These are phyloP conservation scores for Cryptomyrus ogoouensis DNA, from an alignment of 2,113 vertebrate species.

Conservation along the genomic window DNA sequence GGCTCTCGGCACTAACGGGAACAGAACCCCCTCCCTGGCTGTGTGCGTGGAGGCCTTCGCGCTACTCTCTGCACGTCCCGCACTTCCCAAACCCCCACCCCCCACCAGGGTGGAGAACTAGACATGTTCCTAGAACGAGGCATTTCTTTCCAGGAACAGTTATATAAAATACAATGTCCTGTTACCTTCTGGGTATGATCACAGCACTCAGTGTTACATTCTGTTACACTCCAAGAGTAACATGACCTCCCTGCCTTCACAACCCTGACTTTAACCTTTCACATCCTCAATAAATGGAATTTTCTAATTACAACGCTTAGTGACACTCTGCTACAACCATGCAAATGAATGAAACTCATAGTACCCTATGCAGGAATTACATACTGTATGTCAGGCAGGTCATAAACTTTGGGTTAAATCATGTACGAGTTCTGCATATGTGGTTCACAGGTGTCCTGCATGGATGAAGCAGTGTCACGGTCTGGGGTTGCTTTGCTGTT, in stretches of 20 bases:
- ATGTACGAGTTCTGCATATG: not conserved
- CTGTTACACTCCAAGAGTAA: not conserved
- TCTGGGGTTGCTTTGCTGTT: not conserved
- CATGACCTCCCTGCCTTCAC: not conserved
- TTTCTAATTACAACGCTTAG: not conserved
- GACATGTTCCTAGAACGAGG: not conserved
- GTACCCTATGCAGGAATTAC: not conserved
- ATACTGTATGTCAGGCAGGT: not conserved
- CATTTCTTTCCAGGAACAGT: not conserved
- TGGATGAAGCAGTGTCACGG: not conserved
- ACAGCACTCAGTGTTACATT: not conserved
- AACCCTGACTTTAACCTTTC: not conserved
- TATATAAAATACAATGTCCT: not conserved
- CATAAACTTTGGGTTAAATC: not conserved
- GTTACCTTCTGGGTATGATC: not conserved
- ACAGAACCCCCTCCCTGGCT: not conserved
- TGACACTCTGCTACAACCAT: not conserved
- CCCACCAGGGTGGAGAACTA: not conserved
- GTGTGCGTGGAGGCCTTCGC: not conserved
- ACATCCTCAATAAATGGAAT: not conserved
- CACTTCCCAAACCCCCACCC: not conserved
- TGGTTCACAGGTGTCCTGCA: no score
- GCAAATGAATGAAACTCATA: not conserved
- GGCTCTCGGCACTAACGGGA: not conserved
- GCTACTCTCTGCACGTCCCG: not conserved